Evolutionary conservation across 37 sponge, comb jelly and placozoan genomes (phyloP), one percentile per base, ranked within the genome.

Genomic region (Axinella damicornis): DNA sequence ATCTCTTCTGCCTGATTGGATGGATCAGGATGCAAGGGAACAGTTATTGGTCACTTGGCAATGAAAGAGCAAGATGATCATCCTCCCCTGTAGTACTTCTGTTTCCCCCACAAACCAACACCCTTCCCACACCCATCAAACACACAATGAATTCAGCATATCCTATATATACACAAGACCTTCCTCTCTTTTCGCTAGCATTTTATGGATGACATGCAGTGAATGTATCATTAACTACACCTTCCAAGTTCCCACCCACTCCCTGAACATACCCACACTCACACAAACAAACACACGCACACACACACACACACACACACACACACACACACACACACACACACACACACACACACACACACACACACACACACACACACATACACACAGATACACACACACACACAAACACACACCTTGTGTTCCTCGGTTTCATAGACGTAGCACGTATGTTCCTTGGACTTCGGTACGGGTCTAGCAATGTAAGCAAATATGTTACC

Each of bases 401-500:
- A 46, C 46, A 46, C 46, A 46, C 46, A 46, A 4, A 46, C 46
- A 46, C 46, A 46, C 46, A 46, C 78, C 65, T 62, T 5, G 18
- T 56, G 27, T 2, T 38, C 53, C 30, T 73, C 33, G 1, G 55
- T 64, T 27, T 84, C 84, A 22, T 61, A 68, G 63, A 81, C 66
- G 63, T 81, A 88, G 53, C 89, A 88, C 6, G 65, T 66, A 28
- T 74, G 53, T 1, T 70, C 66, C 39, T 56, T 56, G 17, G 65
- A 40, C 19, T 46, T 64, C 13, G 75, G 38, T 20, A 68, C 70
- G 19, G 27, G 22, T 31, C 41, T 65, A 19, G 69, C 53, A 52
- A 88, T 88, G 77, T 81, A 88, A 1, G 83, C 77, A 69, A 88
- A 82, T 0, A 81, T 68, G 60, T 88, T 88, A 9, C 82, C 76